Conservation (phyloP, 2,888 invertebrate genomes). For the Trachelus iudaicus region DNA sequence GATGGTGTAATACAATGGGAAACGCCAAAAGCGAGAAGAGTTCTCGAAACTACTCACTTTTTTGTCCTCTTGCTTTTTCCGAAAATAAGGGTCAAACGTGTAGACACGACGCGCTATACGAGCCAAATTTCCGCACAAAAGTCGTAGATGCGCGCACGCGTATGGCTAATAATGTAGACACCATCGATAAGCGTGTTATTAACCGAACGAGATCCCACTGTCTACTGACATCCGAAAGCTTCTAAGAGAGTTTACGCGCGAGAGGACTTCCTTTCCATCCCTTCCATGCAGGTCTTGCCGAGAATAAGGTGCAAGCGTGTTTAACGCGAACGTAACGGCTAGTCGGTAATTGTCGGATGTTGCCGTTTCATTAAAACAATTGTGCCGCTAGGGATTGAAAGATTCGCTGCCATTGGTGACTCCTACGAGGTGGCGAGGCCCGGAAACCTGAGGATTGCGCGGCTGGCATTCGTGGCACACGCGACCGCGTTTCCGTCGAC, state of each 20-base stretch:
- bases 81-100: too few species aligned
- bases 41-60: too few species aligned
- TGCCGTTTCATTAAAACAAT: conserved; percentile 22
- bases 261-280: conserved; percentile 32
- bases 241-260: conserved; percentile 24
- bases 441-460: neutral
- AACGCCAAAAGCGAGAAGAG: too few species aligned
- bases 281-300: conserved; percentile 27
- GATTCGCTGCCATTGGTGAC: conserved; percentile 11
- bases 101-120: too few species aligned
- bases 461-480: neutral
- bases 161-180: neutral
- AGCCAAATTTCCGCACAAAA: too few species aligned
- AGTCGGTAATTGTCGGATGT: conserved; percentile 37
- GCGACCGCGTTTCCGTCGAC: neutral
- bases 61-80: too few species aligned
- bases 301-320: neutral
- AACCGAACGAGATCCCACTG: conserved; percentile 53
- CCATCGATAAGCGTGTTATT: conserved; percentile 44
- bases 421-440: neutral
- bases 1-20: too few species aligned
- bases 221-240: conserved; percentile 43
- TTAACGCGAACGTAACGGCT: neutral
- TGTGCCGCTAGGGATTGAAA: conserved; percentile 20
- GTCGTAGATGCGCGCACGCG: too few species aligned